These are phyloP conservation scores for Malurus elegans DNA, from an alignment of 2,113 vertebrate species.

Conservation along the genomic window DNA sequence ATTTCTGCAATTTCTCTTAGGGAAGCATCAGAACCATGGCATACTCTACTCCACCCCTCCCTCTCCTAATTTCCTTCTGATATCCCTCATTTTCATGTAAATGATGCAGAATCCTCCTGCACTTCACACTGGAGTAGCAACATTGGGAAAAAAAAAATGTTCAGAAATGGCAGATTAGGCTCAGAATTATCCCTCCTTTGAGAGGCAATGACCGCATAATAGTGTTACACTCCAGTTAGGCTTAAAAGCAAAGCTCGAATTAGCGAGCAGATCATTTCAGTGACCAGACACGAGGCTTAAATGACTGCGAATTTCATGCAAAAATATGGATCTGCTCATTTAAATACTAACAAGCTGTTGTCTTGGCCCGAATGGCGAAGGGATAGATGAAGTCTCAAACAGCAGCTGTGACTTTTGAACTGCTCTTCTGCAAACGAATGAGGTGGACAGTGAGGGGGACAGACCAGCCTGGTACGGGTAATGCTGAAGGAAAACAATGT, in stretches of 20 bases:
- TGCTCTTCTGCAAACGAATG: background rate
- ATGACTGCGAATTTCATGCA: background rate
- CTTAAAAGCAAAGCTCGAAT: background rate
- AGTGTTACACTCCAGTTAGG: conserved; percentile 8
- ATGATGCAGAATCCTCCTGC: background rate
- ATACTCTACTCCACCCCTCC: background rate
- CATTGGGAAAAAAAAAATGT: no score
- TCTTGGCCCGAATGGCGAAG: background rate
- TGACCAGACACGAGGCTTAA: background rate
- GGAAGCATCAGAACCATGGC: background rate
- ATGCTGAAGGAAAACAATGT: background rate
- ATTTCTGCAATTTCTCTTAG: background rate
- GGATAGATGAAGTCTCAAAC: background rate
- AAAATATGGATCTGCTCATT: conserved; percentile 22
- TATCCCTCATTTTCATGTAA: background rate
- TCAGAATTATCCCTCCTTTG: conserved; percentile 15
- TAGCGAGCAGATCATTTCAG: background rate
- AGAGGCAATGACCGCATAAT: background rate
- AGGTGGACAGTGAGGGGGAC: background rate
- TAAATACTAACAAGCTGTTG: conserved; percentile 38
- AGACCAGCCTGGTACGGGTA: background rate
- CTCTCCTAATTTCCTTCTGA: background rate
- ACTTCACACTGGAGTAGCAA: background rate
- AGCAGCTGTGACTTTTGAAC: background rate
- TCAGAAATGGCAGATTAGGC: conserved; percentile 3